Evolutionary conservation across 2,113 vertebrate species (phyloP), one percentile per base, ranked within the genome.

Genomic region (Antigone vipio): DNA sequence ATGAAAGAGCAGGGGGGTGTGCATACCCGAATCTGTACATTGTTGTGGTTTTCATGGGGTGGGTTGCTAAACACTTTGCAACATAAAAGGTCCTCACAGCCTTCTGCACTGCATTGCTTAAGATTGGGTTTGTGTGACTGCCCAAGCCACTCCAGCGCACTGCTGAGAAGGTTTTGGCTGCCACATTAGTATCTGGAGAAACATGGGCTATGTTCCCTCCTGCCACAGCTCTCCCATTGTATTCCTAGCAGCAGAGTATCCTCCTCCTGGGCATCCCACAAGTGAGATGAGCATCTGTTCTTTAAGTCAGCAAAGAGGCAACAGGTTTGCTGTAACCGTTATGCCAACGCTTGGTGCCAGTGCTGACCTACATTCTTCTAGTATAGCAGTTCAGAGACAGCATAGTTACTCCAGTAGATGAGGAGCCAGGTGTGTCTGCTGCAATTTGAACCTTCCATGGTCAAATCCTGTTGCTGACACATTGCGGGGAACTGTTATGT

Each of bases 261-360:
- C 32, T 74, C 22, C 27, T 75, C 18, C 44, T 64, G n/a, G 15
- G 44, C 44, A 45, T 68, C 50, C 18, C 49, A 40, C 15, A 68
- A 44, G 21, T 50, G 21, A 15, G 47, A 14, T 42, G 29, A 64
- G 8, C 8, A 66, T 55, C 26, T 59, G 10, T 58, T 80, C 45
- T 80, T 66, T 22, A 72, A 72, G n/a, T 58, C 34, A 81, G 6
- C 12, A 68, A n/a, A 80, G 60, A 68, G 42, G 20, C 68, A 62
- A 26, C 3, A 40, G 42, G 19, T 59, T 84, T 87, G 44, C 22
- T 79, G 16, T 42, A 34, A 62, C 42, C 27, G 11, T 22, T 52
- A 2, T 40, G 7, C 18, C 1, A 2, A 11, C 1, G 6, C 8
- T 53, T 63, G 53, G 8, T 63, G n/a, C 29, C 11, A 26, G 21